These are phyloP conservation scores for Netelia virgata DNA, from an alignment of 2,888 invertebrate species.

Conservation along the genomic window DNA sequence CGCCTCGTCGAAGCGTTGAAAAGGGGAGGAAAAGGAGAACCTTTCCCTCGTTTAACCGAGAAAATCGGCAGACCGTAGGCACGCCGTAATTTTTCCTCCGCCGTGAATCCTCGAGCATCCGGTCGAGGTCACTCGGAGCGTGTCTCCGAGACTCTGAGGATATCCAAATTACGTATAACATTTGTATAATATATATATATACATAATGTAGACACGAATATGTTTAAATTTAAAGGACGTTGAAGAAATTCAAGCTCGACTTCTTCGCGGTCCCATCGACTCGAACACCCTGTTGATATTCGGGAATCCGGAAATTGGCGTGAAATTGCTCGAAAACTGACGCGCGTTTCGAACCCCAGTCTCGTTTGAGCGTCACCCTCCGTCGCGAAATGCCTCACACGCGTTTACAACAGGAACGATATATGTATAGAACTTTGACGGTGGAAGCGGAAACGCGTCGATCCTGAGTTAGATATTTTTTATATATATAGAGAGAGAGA, in stretches of 20 bases:
- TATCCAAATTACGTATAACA: slow-evolving; percentile 30
- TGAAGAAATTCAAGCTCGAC: slow-evolving; percentile 13
- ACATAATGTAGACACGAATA: neutral
- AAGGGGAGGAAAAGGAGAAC: slow-evolving; percentile 9
- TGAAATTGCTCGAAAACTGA: slow-evolving; percentile 82
- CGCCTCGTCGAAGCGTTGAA: slow-evolving; percentile 14
- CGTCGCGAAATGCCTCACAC: slow-evolving; percentile 11
- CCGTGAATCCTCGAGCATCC: slow-evolving; percentile 35
- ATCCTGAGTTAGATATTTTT: slow-evolving; percentile 34
- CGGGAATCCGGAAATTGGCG: slow-evolving; percentile 80
- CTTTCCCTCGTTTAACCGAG: slow-evolving; percentile 51
- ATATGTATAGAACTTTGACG: slow-evolving; percentile 10
- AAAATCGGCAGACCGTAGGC: slow-evolving; percentile 37
- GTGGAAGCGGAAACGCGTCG: slow-evolving; percentile 59
- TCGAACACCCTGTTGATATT: slow-evolving; percentile 37
- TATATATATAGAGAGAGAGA: neutral
- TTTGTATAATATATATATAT: neutral
- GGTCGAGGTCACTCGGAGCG: slow-evolving; percentile 38
- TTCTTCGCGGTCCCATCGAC: slow-evolving; percentile 3
- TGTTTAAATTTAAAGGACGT: slow-evolving; percentile 35
- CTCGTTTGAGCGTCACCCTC: slow-evolving; percentile 49
- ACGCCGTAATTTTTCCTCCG: slow-evolving; percentile 28
- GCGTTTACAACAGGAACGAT: neutral
- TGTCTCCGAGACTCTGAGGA: slow-evolving; percentile 45
- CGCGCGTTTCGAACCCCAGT: slow-evolving; percentile 53